Evolutionary conservation across 2,113 vertebrate species (phyloP).

Genomic region (human (Homo sapiens)): GRCh38 chr9:76177001-76177500

Average conservation of each 20-base stretch:
- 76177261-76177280: background rate
- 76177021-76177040: too few species aligned
- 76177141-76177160: too few species aligned
- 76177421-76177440: slow-evolving; percentile 1
- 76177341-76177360: background rate
- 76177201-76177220: too few species aligned
- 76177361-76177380: background rate
- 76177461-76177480: slow-evolving; percentile 11
- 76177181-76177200: too few species aligned
- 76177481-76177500: background rate
- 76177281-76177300: background rate
- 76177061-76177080: too few species aligned
- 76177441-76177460: background rate
- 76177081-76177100: too few species aligned
- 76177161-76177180: too few species aligned
- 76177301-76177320: background rate
- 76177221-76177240: background rate
- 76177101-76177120: too few species aligned
- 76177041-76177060: too few species aligned
- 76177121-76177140: too few species aligned
- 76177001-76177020: too few species aligned
- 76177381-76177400: background rate
- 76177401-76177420: slow-evolving; percentile 14
- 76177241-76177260: background rate
- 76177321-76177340: background rate